Evolutionary conservation across 2,888 invertebrate genomes (phyloP).

Genomic region (Adelphocoris suturalis): DNA sequence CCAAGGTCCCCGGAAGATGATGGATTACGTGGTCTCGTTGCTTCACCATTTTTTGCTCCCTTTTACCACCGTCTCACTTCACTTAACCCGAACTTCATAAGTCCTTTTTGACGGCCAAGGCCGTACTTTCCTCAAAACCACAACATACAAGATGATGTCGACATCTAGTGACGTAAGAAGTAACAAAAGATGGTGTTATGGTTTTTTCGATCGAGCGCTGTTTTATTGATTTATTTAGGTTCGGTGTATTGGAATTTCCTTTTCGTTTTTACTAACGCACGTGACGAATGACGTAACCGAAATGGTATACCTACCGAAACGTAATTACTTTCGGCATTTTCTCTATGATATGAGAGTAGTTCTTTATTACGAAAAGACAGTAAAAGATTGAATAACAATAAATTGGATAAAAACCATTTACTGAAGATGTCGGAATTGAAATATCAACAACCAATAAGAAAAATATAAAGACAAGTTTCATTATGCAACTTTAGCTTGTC

Average conservation of each 20-base stretch:
- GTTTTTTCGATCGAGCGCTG: not conserved
- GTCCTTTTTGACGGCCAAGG: constrained; percentile 17
- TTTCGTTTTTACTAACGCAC: not conserved
- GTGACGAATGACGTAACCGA: not conserved
- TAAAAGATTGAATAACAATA: not conserved
- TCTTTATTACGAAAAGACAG: not conserved
- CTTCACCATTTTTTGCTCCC: not conserved
- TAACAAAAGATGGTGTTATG: not conserved
- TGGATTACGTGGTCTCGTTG: constrained; percentile 10
- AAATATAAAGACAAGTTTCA: too few relatives aligned
- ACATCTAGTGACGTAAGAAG: not conserved
- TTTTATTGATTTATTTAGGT: not conserved
- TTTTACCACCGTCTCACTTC: constrained; percentile 7
- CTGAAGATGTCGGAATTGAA: not conserved
- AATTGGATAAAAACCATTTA: not conserved
- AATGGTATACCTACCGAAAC: not conserved
- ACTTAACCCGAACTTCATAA: not conserved
- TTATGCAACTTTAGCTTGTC: too few relatives aligned
- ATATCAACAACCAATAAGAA: not conserved
- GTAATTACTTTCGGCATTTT: not conserved
- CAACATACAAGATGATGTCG: not conserved
- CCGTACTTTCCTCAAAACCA: not conserved
- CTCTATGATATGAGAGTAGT: not conserved
- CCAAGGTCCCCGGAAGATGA: not conserved
- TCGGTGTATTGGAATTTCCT: not conserved